Percentiles rank a stretch among this genome's conserved stretches.
Conservation (phyloP, 2,113 vertebrate genomes). For the Aramus guarauna region DNA sequence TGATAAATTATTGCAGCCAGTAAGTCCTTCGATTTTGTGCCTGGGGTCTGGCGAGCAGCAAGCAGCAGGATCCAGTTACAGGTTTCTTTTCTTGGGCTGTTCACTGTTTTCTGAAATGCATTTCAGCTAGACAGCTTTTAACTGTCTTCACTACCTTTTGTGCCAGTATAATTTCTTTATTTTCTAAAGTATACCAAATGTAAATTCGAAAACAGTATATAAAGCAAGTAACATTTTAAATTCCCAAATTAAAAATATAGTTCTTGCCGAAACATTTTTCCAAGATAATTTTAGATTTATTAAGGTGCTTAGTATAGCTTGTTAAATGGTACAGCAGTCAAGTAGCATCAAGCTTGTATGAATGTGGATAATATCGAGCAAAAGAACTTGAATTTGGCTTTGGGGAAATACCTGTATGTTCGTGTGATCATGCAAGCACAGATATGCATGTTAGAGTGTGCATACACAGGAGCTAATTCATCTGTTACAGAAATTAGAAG, state of each 20-base stretch:
- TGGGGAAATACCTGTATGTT: not conserved
- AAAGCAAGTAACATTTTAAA: not conserved
- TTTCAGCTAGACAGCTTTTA: conserved; percentile 15
- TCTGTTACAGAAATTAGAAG: conserved; percentile 50
- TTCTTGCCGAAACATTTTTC: not conserved
- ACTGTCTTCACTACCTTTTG: not conserved
- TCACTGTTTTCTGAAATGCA: conserved; percentile 47
- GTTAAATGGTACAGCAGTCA: not conserved
- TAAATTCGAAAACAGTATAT: not conserved
- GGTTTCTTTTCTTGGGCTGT: conserved; percentile 49
- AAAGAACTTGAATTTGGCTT: conserved; percentile 8
- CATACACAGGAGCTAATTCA: conserved; percentile 2
- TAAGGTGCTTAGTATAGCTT: not conserved
- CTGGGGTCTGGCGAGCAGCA: conserved; percentile 53
- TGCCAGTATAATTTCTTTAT: not conserved
- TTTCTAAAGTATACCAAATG: not conserved
- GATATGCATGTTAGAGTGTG: accelerated
- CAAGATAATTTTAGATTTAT: not conserved
- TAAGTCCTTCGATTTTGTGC: conserved; percentile 52
- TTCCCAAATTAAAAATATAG: not conserved
- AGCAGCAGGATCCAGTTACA: conserved; percentile 48
- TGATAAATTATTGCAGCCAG: conserved; percentile 61
- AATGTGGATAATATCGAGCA: not conserved
- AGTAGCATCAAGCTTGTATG: not conserved
- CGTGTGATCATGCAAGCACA: not conserved